Conservation (phyloP, 2,113 vertebrate genomes). For the Pseudopodoces humilis region DNA sequence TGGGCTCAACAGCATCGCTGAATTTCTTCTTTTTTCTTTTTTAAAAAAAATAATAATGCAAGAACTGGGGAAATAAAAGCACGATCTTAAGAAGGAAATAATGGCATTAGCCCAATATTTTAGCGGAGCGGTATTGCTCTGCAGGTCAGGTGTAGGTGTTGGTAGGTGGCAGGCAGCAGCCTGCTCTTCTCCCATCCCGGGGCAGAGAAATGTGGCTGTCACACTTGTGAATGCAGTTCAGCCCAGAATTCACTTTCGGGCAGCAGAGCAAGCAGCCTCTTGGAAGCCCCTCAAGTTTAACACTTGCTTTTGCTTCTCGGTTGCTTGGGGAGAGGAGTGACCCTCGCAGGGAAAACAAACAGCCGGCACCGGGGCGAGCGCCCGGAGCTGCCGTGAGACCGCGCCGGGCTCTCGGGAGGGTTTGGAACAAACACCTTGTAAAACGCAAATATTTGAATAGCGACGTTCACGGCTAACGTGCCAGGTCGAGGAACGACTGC, state of each 20-base stretch:
- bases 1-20: neutral
- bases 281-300: constrained; percentile 13
- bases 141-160: neutral
- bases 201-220: neutral
- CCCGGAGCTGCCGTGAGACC: neutral
- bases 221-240: neutral
- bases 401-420: neutral
- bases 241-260: neutral
- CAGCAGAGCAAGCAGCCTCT: neutral
- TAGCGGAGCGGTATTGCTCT: neutral
- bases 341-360: neutral
- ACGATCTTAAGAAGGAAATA: neutral
- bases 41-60: neutral
- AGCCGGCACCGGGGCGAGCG: fast-evolving
- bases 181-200: neutral
- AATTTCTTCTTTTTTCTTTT: neutral
- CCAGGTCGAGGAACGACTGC: neutral
- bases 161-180: neutral
- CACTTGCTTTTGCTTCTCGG: neutral
- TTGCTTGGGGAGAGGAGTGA: neutral
- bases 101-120: neutral
- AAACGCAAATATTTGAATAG: constrained; percentile 20
- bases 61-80: neutral
- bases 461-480: neutral
- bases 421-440: constrained; percentile 31